Base-by-base conservation (phyloP, 2,797 vertebrate species). In the Microhierax caerulescens region DNA sequence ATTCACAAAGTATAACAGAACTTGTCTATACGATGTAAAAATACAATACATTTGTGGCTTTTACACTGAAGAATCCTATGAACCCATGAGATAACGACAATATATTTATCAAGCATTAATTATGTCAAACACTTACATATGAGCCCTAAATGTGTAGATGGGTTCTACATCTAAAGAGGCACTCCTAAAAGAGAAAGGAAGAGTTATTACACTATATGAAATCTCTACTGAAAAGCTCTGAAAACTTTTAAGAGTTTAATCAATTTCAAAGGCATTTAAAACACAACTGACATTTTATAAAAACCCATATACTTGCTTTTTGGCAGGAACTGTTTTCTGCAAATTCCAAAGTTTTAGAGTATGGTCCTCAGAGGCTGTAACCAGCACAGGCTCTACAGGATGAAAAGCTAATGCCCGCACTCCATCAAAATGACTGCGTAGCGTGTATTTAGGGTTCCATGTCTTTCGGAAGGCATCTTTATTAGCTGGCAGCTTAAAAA, bases 331-430 rank as follows among this genome's bases (percentile, higher is more conserved):
- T 3, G 99, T 99, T 98, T 99, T 99, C 97, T 99, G 99, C 93
- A 99, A 98, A 98, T 99, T 99, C 99, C 99, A 99, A 76, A 99
- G 98, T 97, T 99, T 99, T 41, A 99, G 98, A 67, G 99, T 99
- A 97, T 99, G 99, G 97, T 99, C 99, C 98, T 99, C 99, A 48
- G 99, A 99, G 97, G 99, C 99, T 69, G 99, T 99, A 98, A 99
- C 99, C 98, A 99, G 98, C 95, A 99, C 99, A 93, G 99, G 99
- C 97, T 99, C 99, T 69, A 99, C 98, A n/a, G 99, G 99, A 98
- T 99, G 99, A 98, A 99, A 99, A 95, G 99, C 99, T 98, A 99
- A 98, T 45, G 99, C 99, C 37, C 99, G 98, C 19, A 99, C 99
- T 82, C 99, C 99, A 95, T 99, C 99, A 75, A 99, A 99, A 97